phyloP scores from a whole-genome alignment of 2,888 invertebrate species.

The Melieria omissa region DNA sequence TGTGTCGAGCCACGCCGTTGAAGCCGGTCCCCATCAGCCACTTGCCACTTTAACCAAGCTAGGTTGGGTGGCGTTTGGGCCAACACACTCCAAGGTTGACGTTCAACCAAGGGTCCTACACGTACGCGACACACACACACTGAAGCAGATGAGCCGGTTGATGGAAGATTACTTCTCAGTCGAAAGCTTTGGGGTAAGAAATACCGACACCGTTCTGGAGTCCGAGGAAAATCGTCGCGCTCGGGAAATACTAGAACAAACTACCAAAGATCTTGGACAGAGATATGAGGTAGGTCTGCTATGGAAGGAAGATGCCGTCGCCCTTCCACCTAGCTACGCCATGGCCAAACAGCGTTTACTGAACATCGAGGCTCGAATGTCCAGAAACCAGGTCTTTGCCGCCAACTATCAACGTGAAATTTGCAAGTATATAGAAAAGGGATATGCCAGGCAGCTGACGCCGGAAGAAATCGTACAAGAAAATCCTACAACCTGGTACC shows the following conservation, averaged over 20 bases:
- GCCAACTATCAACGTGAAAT: too few relatives aligned
- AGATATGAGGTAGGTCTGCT: constrained; percentile 39
- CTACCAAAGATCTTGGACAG: constrained; percentile 16
- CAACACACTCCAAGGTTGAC: background rate
- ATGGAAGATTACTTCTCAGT: background rate
- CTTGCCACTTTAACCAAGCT: background rate
- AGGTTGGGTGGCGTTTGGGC: constrained; percentile 10
- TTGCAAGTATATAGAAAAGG: too few relatives aligned
- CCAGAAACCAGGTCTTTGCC: constrained; percentile 23
- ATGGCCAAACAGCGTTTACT: constrained; percentile 40
- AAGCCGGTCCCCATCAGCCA: background rate
- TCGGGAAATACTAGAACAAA: constrained; percentile 26
- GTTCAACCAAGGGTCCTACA: background rate
- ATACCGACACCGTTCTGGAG: background rate
- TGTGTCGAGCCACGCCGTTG: background rate
- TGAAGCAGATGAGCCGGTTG: background rate
- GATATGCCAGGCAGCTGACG: too few relatives aligned
- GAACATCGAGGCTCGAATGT: constrained; percentile 38
- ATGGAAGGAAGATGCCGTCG: constrained; percentile 31
- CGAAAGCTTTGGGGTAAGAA: constrained; percentile 13
- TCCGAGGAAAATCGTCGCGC: constrained; percentile 5
- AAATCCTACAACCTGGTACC: too few relatives aligned
- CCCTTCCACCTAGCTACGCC: constrained; percentile 33
- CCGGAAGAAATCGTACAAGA: too few relatives aligned
- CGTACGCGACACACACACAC: background rate